Evolutionary conservation across 2,888 invertebrate genomes (phyloP).

Genomic region (Dione juno): DNA sequence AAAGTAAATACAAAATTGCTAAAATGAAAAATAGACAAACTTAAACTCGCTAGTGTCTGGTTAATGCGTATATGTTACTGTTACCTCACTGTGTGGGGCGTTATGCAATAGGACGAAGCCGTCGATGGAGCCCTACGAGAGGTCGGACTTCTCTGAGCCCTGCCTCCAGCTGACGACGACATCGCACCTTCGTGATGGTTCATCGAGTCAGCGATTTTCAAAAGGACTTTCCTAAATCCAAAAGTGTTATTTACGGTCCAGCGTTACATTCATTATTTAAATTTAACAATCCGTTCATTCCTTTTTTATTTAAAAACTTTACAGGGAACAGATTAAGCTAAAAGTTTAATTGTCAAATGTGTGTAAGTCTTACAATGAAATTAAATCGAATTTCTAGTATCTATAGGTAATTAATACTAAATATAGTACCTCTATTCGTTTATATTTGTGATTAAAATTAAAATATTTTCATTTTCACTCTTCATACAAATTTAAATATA

Average conservation of each 20-base stretch:
- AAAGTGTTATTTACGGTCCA: slow-evolving; percentile 29
- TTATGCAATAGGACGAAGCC: slow-evolving; percentile 90
- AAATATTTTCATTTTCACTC: neutral
- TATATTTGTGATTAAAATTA: neutral
- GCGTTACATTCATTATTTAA: neutral
- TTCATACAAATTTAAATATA: neutral
- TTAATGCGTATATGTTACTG: slow-evolving; percentile 22
- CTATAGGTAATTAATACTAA: neutral
- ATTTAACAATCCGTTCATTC: neutral
- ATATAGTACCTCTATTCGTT: neutral
- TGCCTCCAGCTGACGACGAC: slow-evolving; percentile 45
- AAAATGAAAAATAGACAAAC: neutral
- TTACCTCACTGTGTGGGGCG: slow-evolving; percentile 45
- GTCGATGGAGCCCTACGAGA: slow-evolving; percentile 96
- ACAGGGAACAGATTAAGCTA: slow-evolving; percentile 12
- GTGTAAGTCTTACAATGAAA: slow-evolving; percentile 12
- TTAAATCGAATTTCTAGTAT: slow-evolving; percentile 3
- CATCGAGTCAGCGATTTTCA: slow-evolving; percentile 33
- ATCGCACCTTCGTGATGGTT: slow-evolving; percentile 29
- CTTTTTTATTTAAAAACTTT: neutral
- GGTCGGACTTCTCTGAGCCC: slow-evolving; percentile 92
- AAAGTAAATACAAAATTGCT: no score
- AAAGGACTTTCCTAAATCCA: slow-evolving; percentile 25
- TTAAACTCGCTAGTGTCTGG: neutral
- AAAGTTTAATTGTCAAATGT: slow-evolving; percentile 1